Base-by-base conservation (phyloP, 2,113 vertebrate genomes). In the Taxidea taxus region DNA sequence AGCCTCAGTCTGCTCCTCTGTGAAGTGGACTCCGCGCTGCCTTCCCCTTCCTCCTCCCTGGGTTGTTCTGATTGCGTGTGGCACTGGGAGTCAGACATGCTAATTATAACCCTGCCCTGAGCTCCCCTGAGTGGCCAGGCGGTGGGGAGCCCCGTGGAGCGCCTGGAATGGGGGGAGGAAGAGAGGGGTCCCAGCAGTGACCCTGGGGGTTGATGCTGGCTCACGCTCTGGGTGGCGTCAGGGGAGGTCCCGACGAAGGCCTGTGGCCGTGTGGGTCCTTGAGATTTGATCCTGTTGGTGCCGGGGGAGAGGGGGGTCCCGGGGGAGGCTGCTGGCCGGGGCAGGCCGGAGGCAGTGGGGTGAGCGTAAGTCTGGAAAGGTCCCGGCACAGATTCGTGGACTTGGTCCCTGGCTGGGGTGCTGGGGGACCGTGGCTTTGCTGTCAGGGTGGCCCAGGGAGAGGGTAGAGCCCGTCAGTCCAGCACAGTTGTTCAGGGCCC, bases 31-130 rank as follows among this genome's bases (percentile, higher is more conserved):
- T 7, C 54, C 15, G 0, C 4, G 7, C 18, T 39, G 0, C 34
- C 4, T 1, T 3, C 58, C 58, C 29, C n/a, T 25, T n/a, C 49
- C 23, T 70, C 20, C 44, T 42, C 3, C 13, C 1, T 1, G 74
- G n/a, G 5, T 6, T 25, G 3, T 25, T n/a, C 49, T 51, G 12
- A 13, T 25, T 6, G 5, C 0, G 8, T 16, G 25, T 1, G 8
- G 16, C 21, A 0, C 3, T 0, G 9, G 54, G 4, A 2, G 16
- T 14, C 6, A 34, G 1, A 1, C 39, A 2, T 0, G 0, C 21
- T 12, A 0, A 5, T 47, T 8, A 9, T 11, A 37, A 4, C 8
- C 2, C 6, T 2, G 5, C 11, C 1, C 74, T 1, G 44, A 44
- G 68, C 78, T n/a, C 3, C 54, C 3, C 9, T 31, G 10, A 21